Evolutionary conservation across 2,888 invertebrate genomes (phyloP), one percentile per base, ranked within the genome.

Genomic region (Drosophila mimetica): DNA sequence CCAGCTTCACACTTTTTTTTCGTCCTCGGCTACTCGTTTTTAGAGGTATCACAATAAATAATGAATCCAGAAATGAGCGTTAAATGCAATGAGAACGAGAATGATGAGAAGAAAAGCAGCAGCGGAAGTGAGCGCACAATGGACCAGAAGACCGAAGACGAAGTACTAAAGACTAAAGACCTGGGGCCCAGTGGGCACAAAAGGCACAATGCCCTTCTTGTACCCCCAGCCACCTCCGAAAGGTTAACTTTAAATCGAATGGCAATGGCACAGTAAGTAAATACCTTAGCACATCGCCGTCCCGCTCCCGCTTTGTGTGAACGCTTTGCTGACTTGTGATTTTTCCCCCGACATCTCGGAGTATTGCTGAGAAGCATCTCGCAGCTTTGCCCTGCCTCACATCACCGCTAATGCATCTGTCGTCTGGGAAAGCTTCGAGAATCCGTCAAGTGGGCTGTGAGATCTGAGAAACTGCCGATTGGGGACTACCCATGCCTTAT

Each of bases 1-100:
- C 58, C 61, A 70, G 79, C 76, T 88, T 84, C 87, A 88, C 84
- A 88, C 84, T 88, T 84, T 83, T 82, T 82, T 80, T 41, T 60
- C 30, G 46, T 70, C 67, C 51, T 39, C 57, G 48, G 64, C 71
- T 72, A 65, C 76, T 71, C 71, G 79, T 82, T 85, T 87, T 86
- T 75, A 84, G 77, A 74, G 74, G 74, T 76, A 79, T 86, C 87
- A 85, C 89, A 85, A 84, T 89, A 89, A 86, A 90, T 89, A 89
- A 89, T 80, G 82, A 78, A 88, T 84, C 80, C 85, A 85, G 81
- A 86, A 89, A 84, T 83, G 86, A 90, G 89, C 89, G 85, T 86
- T 89, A 86, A 89, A 89, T 89, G 79, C 80, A 88, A 74, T 66
- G 66, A 65, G 64, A 72, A 65, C 54, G 52, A 53, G 50, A 51